Evolutionary conservation across 2,113 vertebrate species (phyloP), one percentile per base, ranked within the genome.

Genomic region (Lepisosteus oculatus): DNA sequence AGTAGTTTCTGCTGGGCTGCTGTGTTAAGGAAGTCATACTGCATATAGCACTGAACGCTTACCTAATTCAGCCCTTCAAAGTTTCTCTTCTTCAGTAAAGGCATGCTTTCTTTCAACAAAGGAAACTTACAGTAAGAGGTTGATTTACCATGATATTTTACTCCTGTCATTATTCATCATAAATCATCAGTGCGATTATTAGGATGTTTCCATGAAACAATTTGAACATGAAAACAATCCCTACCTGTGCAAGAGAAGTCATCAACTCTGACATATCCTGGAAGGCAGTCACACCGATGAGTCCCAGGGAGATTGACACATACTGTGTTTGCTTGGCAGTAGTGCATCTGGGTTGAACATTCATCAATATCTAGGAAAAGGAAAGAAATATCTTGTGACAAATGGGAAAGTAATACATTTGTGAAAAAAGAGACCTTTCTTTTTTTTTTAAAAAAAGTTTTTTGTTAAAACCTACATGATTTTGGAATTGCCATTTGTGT

Each of bases 171-270:
- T 29, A 29, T 29, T 29, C 29, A 29, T 29, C 29, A 29, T 29
- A 29, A 29, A 29, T 29, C 29, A 29, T 29, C 29, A 29, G 29
- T 29, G 29, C 29, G 1, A 29, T 29, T 29, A 29, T 29, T 29
- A 29, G 29, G 29, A 29, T 29, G 29, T 29, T 29, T 29, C 29
- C 29, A 29, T 29, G 29, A 29, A 29, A 29, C 29, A 29, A 29
- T 29, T 29, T 29, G 29, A 29, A 29, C 29, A 29, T 29, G 29
- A 29, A 29, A 29, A 29, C 29, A 29, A 29, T 51, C 15, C 91
- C 73, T 87, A 99, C 97, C 96, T 59, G 96, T 97, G 76, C 97
- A 99, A 74, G 97, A 99, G 87, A 94, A 99, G 74, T 98, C 95
- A 56, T 99, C 96, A 72, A 99, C 93, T 0, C 95, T 91, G 71